phyloP scores from a whole-genome alignment of 2,888 invertebrate genomes.

The Halictus quadricinctus region DNA sequence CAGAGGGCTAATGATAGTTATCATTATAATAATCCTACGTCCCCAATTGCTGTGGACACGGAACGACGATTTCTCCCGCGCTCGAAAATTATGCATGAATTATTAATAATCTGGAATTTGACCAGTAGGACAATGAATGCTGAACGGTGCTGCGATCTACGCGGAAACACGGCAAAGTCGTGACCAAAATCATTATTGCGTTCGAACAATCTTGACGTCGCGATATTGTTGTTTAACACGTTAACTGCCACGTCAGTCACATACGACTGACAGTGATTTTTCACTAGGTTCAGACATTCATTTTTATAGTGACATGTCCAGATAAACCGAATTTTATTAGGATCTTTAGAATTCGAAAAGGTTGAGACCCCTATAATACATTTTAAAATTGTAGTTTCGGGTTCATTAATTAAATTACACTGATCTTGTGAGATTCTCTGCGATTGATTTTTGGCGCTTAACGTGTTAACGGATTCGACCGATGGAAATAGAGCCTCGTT shows the following conservation, averaged over 20 bases:
- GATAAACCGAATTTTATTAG: too few relatives aligned
- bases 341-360: too few relatives aligned
- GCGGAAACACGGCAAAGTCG: constrained; percentile 24
- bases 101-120: not conserved
- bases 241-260: too few relatives aligned
- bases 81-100: not conserved
- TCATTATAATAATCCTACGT: not conserved
- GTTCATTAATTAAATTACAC: too few relatives aligned
- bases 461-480: not conserved
- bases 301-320: too few relatives aligned
- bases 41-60: not conserved
- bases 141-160: constrained; percentile 24
- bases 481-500: constrained; percentile 36
- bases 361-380: too few relatives aligned
- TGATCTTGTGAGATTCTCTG: too few relatives aligned
- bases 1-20: not conserved
- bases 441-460: too few relatives aligned
- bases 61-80: not conserved
- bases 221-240: not conserved
- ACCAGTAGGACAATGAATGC: constrained; percentile 5
- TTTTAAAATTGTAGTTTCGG: too few relatives aligned
- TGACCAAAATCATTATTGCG: constrained; percentile 23
- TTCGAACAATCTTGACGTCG: constrained; percentile 21
- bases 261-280: too few relatives aligned
- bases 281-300: too few relatives aligned